Evolutionary conservation across 2,113 vertebrate species (phyloP).

Genomic region (Bombycilla garrulus): DNA sequence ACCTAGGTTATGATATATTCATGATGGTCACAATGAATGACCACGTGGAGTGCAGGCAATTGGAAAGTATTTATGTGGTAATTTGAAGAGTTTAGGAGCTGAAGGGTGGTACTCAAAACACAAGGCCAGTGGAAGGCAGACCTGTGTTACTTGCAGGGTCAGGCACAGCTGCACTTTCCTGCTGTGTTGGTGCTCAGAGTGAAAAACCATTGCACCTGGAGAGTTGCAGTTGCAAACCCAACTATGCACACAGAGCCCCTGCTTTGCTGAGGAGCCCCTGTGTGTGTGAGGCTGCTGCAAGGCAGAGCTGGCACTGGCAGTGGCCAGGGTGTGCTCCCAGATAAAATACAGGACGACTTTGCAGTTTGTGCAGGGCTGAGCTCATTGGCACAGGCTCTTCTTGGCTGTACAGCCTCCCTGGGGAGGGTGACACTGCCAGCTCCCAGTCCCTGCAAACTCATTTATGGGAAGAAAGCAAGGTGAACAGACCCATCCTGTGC

Average conservation of each 20-base stretch:
- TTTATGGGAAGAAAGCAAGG: not conserved
- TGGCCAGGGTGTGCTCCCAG: not conserved
- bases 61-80: not conserved
- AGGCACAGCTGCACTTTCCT: not conserved
- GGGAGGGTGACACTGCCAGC: not conserved
- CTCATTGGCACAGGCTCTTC: not conserved
- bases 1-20: not conserved
- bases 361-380: not conserved
- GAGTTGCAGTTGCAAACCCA: not conserved
- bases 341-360: rapidly evolving
- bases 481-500: not conserved
- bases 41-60: not conserved
- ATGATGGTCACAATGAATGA: not conserved
- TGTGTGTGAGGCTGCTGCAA: not conserved
- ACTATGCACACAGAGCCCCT: not conserved
- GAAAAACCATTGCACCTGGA: rapidly evolving
- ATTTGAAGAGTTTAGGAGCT: not conserved
- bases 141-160: rapidly evolving
- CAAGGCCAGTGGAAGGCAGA: not conserved
- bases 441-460: not conserved
- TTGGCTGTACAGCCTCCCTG: not conserved
- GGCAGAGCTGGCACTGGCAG: not conserved
- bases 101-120: not conserved
- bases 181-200: not conserved
- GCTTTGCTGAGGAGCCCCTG: not conserved